Base-by-base conservation (phyloP, 1,140 invertebrate species). In the Myzus persicae region DNA sequence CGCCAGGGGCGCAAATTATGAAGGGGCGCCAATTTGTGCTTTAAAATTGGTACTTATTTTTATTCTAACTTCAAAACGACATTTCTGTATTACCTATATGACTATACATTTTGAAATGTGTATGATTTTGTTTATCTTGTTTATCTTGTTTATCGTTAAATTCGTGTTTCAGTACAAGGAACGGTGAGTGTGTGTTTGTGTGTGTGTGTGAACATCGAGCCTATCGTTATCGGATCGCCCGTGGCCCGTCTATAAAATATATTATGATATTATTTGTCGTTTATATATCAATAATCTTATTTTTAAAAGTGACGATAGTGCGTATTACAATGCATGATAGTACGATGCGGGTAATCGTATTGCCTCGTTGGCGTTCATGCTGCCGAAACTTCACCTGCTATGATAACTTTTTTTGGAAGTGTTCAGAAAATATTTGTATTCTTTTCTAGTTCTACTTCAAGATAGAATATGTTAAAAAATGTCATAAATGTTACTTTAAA, bases 401-500 rank as follows among this genome's bases (percentile, higher is more conserved):
- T 87, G 24, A 87, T 87, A 87, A 87, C 38, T 31, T 87, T 87
- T 87, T 87, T 87, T 87, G 42, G 42, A 42, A 42, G 38, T 42
- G 42, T 87, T 18, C 84, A 87, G 40, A 87, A 87, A 42, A 87
- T 87, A 87, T 87, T 42, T 46, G 38, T 46, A 14, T 87, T 87
- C 2, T 87, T 87, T 87, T 87, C 24, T 42, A 46, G 38, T 87
- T 87, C 84, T 42, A 87, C 84, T 42, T 42, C 40, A 42, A 46
- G 84, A 84, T 84, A 24, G 82, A 40, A 84, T 84, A 84, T 84
- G 38, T 84, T 84, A 42, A 84, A 84, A 84, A 44, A 85, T 44
- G 42, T 42, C 24, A 44, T 85, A 44, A 85, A 22, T n/a, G 24
- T 85, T 44, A 42, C 84, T 85, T 85, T n/a, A 85, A 85, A n/a